Evolutionary conservation across 2,888 invertebrate genomes (phyloP).

Genomic region (Acleris literana): DNA sequence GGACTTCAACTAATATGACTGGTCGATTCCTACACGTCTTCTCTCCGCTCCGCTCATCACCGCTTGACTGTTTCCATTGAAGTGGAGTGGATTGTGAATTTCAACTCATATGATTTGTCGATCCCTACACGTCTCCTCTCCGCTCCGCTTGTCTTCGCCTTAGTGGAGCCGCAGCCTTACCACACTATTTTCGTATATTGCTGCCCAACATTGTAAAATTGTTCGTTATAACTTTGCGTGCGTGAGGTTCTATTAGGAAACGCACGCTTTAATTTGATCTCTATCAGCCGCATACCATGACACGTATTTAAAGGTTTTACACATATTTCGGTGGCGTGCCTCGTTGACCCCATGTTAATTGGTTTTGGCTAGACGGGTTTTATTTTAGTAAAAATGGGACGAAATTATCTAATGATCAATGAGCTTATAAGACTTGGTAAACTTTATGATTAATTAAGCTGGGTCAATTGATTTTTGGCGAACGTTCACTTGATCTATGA

Average conservation of each 20-base stretch:
- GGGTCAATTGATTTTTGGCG: too few relatives aligned
- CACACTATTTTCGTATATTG: not conserved
- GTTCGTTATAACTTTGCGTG: constrained; percentile 10
- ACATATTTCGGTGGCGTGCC: constrained; percentile 28
- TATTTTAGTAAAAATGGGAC: constrained; percentile 2
- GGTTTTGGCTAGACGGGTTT: constrained; percentile 18
- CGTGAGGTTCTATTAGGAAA: constrained; percentile 24
- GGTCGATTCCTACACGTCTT: too few relatives aligned
- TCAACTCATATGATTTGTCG: too few relatives aligned
- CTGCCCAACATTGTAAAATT: constrained; percentile 13
- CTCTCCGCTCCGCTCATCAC: too few relatives aligned
- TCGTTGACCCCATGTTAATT: constrained; percentile 23
- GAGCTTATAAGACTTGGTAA: not conserved
- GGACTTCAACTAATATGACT: too few relatives aligned
- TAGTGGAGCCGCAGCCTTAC: too few relatives aligned
- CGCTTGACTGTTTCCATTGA: too few relatives aligned
- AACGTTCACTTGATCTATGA: too few relatives aligned
- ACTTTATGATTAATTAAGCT: too few relatives aligned
- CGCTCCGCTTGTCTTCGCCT: too few relatives aligned
- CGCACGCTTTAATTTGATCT: constrained; percentile 34
- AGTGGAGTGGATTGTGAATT: too few relatives aligned
- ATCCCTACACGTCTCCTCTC: too few relatives aligned
- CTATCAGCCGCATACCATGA: constrained; percentile 33
- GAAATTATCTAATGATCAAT: not conserved
- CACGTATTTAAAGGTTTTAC: constrained; percentile 35